These are phyloP conservation scores for Notodonta ziczac DNA, from an alignment of 2,888 invertebrate species.

Conservation along the genomic window DNA sequence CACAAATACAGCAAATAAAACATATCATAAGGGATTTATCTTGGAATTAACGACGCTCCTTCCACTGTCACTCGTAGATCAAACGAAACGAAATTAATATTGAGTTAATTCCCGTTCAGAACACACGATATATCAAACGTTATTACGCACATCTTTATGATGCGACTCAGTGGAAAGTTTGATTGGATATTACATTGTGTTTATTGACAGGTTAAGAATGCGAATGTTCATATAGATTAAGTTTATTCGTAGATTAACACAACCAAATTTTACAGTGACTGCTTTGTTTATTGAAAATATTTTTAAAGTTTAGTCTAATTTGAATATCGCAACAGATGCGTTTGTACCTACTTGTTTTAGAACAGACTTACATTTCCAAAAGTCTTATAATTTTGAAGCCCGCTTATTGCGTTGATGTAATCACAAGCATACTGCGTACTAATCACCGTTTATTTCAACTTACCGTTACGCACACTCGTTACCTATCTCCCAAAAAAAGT, in stretches of 20 bases:
- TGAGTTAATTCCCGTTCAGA: slow-evolving; percentile 15
- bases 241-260: too few species aligned
- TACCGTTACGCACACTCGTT: not conserved
- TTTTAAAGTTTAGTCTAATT: too few species aligned
- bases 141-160: not conserved
- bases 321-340: too few species aligned
- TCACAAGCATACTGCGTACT: not conserved
- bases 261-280: too few species aligned
- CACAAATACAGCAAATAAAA: not conserved
- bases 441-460: not conserved
- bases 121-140: slow-evolving; percentile 5
- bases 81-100: slow-evolving; percentile 26
- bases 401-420: not conserved
- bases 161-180: not conserved
- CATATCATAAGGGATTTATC: slow-evolving; percentile 15
- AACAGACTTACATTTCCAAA: too few species aligned
- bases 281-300: too few species aligned
- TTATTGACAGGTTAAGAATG: not conserved
- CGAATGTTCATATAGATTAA: too few species aligned
- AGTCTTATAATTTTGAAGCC: too few species aligned
- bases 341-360: too few species aligned
- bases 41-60: slow-evolving; percentile 16
- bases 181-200: not conserved
- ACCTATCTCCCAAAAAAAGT: not conserved
- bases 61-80: slow-evolving; percentile 26